Base-by-base conservation (phyloP, 2,888 invertebrate genomes). In the Meteorus cinctellus region DNA sequence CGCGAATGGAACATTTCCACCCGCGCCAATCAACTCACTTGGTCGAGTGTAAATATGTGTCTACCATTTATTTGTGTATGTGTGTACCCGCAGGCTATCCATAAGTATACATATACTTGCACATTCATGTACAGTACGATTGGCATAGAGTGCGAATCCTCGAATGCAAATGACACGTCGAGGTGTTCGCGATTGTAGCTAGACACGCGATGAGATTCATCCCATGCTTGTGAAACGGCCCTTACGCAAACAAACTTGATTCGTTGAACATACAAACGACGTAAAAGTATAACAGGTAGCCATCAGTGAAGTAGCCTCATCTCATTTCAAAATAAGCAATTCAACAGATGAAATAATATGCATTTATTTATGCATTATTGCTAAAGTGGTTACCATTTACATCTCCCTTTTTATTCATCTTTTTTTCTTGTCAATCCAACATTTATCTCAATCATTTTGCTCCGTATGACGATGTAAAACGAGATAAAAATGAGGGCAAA, bases 131-230 rank as follows among this genome's bases (percentile, higher is more conserved):
- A 24, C 19, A 27, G 66, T 66, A 41, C 10, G 19, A 45, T 67
- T 62, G 41, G 62, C 66, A 71, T 75, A 8, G 72, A 67, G 59
- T 66, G 72, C 60, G 62, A 72, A 76, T 76, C 60, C 48, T 36
- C 70, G 60, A 27, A 76, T 76, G 75, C 72, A 76, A 76, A 76
- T 76, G 72, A 67, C 75, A 67, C 59, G 72, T 76, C 72, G 24
- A 67, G 67, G 67, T 55, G 48, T 34, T 62, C 14, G 55, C 72
- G 60, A 76, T 76, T 76, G 75, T 72, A 51, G 36, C 72, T 67
- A 72, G 72, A 76, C 75, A 76, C 75, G 75, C 75, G 72, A 76
- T 45, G 67, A 66, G 36, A 31, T 14, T 19, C 41, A 72, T 24
- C 63, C 14, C 29, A 27, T 51, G 27, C 24, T 45, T 71, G 36